Conservation (phyloP, 2,113 vertebrate genomes). For the Pipra filicauda region DNA sequence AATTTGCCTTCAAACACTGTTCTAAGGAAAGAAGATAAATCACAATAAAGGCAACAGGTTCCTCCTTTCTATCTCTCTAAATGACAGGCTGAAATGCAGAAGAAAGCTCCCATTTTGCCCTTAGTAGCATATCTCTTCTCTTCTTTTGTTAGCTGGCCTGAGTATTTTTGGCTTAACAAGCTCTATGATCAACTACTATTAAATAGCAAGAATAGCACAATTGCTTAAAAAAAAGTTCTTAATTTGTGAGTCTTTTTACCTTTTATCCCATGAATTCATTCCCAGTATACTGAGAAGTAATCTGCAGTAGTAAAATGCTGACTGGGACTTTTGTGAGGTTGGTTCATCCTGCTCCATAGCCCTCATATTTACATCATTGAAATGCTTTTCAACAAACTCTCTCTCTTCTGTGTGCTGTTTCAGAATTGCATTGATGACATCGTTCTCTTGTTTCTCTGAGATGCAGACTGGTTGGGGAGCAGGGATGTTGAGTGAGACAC, state of each 20-base stretch:
- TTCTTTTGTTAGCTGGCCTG: neutral
- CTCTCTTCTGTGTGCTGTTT: slow-evolving; percentile 93
- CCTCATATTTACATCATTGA: slow-evolving; percentile 90
- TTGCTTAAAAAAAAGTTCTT: neutral
- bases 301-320: slow-evolving; percentile 97
- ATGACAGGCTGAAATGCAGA: neutral
- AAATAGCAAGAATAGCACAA: neutral
- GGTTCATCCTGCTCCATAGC: slow-evolving; percentile 90
- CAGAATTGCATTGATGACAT: slow-evolving; percentile 96
- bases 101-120: neutral
- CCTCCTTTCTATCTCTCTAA: neutral
- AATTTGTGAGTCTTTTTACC: slow-evolving; percentile 73
- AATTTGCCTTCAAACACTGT: neutral
- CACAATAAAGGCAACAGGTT: neutral
- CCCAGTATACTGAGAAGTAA: slow-evolving; percentile 97
- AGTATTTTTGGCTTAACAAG: neutral
- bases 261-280: slow-evolving; percentile 99
- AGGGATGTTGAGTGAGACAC: slow-evolving; percentile 92
- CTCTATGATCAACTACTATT: neutral
- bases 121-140: neutral
- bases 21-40: neutral
- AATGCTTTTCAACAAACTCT: slow-evolving; percentile 89
- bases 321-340: slow-evolving; percentile 87
- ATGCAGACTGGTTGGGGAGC: slow-evolving; percentile 91
- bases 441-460: slow-evolving; percentile 97